These are phyloP conservation scores for Notodonta dromedarius DNA, from an alignment of 2,888 invertebrate species.

Conservation along the genomic window DNA sequence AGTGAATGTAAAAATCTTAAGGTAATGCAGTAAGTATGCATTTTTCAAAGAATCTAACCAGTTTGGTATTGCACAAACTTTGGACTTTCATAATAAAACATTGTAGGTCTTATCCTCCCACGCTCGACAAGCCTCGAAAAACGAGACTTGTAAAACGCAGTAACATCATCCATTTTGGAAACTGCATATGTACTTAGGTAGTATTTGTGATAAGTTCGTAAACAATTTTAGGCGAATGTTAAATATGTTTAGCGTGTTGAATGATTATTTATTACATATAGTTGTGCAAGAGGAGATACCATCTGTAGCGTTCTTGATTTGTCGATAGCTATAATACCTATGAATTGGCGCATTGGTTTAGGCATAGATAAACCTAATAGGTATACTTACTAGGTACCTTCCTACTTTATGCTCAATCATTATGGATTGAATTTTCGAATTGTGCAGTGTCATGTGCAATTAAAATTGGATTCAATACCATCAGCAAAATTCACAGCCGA, in stretches of 20 bases:
- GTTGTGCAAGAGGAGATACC: background rate
- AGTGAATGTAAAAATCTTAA: too few relatives aligned
- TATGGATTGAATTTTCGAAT: too few relatives aligned
- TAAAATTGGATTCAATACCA: too few relatives aligned
- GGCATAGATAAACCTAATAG: too few relatives aligned
- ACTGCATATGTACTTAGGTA: background rate
- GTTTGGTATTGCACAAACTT: background rate
- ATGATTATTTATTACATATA: background rate
- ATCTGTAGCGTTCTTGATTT: background rate
- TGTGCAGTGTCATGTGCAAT: too few relatives aligned
- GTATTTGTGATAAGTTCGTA: background rate
- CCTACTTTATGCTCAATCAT: background rate
- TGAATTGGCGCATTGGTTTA: too few relatives aligned
- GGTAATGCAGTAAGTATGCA: too few relatives aligned
- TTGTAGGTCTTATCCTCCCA: background rate
- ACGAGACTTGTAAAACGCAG: background rate
- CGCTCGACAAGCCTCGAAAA: constrained; percentile 31
- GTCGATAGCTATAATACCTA: too few relatives aligned
- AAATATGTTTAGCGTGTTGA: background rate
- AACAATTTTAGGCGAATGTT: background rate
- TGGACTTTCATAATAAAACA: background rate
- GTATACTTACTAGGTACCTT: background rate
- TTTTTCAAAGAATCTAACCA: too few relatives aligned
- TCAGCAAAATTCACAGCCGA: too few relatives aligned
- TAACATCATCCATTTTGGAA: constrained; percentile 3